phyloP scores from a whole-genome alignment of 2,113 vertebrate genomes.

The Pandion haliaetus region DNA sequence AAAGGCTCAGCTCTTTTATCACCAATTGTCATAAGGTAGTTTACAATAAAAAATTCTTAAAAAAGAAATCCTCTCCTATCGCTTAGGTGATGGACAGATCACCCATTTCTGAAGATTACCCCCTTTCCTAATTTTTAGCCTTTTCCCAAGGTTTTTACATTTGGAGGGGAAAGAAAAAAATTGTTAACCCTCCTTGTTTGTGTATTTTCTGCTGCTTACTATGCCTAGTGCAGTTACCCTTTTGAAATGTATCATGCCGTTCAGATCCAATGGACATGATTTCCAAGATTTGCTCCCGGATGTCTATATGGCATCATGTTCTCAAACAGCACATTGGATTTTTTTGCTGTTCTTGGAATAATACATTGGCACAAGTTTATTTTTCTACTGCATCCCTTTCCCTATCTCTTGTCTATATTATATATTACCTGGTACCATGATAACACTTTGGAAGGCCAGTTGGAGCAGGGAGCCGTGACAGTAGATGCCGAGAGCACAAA shows the following conservation, averaged over 20 bases:
- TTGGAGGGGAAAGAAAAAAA: not conserved
- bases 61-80: not conserved
- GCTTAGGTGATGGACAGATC: not conserved
- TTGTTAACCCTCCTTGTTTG: not conserved
- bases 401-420: not conserved
- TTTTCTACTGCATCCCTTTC: not conserved
- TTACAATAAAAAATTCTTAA: not conserved
- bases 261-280: not conserved
- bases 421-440: not conserved
- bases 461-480: not conserved
- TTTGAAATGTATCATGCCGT: not conserved
- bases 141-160: not conserved
- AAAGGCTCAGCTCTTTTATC: conserved; percentile 40
- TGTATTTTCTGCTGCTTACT: not conserved
- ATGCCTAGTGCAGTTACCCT: not conserved
- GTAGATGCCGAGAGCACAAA: not conserved
- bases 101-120: not conserved
- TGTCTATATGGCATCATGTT: not conserved
- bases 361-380: not conserved
- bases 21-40: conserved; percentile 44
- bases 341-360: not conserved
- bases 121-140: not conserved
- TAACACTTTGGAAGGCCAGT: not conserved
- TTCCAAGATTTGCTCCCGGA: not conserved
- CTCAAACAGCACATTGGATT: not conserved